phyloP scores from a whole-genome alignment of 2,888 invertebrate genomes.

The Rotaria magnacalcarata region DNA sequence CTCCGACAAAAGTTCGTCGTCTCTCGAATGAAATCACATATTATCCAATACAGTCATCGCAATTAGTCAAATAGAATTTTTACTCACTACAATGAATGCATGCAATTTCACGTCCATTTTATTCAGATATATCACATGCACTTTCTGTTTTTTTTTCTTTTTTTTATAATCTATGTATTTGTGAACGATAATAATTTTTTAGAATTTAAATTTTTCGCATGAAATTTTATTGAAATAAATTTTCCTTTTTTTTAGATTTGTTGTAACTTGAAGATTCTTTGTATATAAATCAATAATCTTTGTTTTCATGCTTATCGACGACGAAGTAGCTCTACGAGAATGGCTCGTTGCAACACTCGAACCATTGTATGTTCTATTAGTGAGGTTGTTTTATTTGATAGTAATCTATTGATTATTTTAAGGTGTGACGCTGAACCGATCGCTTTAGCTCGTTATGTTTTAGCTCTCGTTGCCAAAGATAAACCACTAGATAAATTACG shows the following conservation, averaged over 20 bases:
- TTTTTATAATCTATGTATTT: background rate
- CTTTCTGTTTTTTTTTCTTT: background rate
- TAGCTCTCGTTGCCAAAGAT: slow-evolving; percentile 91
- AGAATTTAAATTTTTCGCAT: background rate
- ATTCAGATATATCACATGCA: background rate
- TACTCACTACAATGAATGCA: background rate
- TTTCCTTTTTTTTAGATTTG: background rate
- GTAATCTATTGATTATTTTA: background rate
- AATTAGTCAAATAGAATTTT: background rate
- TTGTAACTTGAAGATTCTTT: background rate
- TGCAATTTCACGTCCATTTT: background rate
- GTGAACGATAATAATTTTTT: background rate
- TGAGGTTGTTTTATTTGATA: background rate
- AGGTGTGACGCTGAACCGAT: slow-evolving; percentile 96
- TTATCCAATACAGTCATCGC: background rate
- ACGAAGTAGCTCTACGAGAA: slow-evolving; percentile 14
- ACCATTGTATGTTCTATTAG: slow-evolving; percentile 17
- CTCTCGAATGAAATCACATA: slow-evolving; percentile 10
- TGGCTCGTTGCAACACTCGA: slow-evolving; percentile 33
- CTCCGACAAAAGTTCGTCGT: background rate
- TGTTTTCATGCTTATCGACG: slow-evolving; percentile 25
- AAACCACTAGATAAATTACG: slow-evolving; percentile 80
- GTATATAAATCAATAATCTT: background rate
- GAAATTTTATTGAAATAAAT: background rate
- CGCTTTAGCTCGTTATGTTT: slow-evolving; percentile 89